Evolutionary conservation across 2,797 vertebrate species (phyloP), one percentile per base, ranked within the genome.

Genomic region (Chiroxiphia lanceolata): DNA sequence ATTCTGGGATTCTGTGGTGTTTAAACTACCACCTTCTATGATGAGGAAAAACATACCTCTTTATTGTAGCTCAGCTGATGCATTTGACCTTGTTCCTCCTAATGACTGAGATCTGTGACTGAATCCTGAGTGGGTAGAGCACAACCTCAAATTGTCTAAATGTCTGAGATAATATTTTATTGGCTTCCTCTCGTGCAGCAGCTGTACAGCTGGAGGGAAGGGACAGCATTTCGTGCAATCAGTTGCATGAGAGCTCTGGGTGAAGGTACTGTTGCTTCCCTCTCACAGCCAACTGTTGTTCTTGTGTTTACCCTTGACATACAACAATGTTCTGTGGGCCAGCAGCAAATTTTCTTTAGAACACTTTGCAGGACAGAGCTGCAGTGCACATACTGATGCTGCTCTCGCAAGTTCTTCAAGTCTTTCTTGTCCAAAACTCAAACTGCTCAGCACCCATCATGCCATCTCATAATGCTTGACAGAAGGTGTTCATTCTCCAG

Each of bases 21-120:
- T 78, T 47, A 50, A 79, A 69, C 21, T 65, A 50, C 33, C 7
- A 14, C 8, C 15, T 82, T 57, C 77, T 22, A 53, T 1, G 1
- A 12, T 50, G 42, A 76, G 38, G 48, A n/a, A 86, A 90, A 87
- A 34, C 11, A 42, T 0, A 53, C 48, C 38, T 91, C 3, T 1
- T 81, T 88, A 44, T 15, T 90, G 83, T 76, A 90, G 63, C 74
- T 92, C 70, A 87, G 83, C 34, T 94, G 90, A 93, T 6, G 15
- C 45, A 93, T 50, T 84, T 44, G 56, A 60, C 50, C 44, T 76
- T 87, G 67, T 38, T 92, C 74, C 57, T 92, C 59, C 13, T 19
- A 38, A 42, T 11, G 7, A 19, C 65, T 57, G 42, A 94, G 70
- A 76, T 36, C 80, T 69, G 29, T 27, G 34, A 6, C 63, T 61